phyloP scores from a whole-genome alignment of 2,888 invertebrate species.

The Oscheius sp. region DNA sequence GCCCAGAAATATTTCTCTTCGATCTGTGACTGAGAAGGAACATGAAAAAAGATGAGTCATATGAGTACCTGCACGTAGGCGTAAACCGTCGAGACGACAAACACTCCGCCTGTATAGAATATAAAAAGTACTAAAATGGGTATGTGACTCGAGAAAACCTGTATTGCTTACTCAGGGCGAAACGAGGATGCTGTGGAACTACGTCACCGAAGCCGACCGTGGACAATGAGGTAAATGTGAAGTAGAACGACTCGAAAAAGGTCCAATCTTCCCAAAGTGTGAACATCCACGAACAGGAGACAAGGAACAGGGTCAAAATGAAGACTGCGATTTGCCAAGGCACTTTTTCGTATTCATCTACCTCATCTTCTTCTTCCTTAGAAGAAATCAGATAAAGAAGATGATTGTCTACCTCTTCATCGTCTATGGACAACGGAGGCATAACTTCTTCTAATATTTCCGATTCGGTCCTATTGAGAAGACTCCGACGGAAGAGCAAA shows the following conservation, averaged over 20 bases:
- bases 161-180: conserved; percentile 54
- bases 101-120: conserved; percentile 67
- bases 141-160: neutral
- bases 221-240: conserved; percentile 68
- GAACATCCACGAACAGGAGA: conserved; percentile 65
- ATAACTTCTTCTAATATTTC: too few species aligned
- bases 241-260: conserved; percentile 68
- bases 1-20: conserved; percentile 69
- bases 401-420: conserved; percentile 11
- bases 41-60: neutral
- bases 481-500: too few species aligned
- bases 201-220: conserved; percentile 71
- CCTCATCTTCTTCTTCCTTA: conserved; percentile 6
- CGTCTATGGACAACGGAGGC: neutral
- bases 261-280: conserved; percentile 69
- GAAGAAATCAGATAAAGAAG: neutral
- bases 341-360: conserved; percentile 12
- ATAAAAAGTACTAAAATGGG: conserved; percentile 32
- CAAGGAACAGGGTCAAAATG: conserved; percentile 59
- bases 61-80: conserved; percentile 61
- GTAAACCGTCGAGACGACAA: conserved; percentile 68
- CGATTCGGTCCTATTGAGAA: too few species aligned
- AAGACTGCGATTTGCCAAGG: conserved; percentile 50
- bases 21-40: conserved; percentile 47
- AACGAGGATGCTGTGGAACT: conserved; percentile 67